These are phyloP conservation scores for Erebia ligea DNA, from an alignment of 2,888 invertebrate species.

Conservation along the genomic window DNA sequence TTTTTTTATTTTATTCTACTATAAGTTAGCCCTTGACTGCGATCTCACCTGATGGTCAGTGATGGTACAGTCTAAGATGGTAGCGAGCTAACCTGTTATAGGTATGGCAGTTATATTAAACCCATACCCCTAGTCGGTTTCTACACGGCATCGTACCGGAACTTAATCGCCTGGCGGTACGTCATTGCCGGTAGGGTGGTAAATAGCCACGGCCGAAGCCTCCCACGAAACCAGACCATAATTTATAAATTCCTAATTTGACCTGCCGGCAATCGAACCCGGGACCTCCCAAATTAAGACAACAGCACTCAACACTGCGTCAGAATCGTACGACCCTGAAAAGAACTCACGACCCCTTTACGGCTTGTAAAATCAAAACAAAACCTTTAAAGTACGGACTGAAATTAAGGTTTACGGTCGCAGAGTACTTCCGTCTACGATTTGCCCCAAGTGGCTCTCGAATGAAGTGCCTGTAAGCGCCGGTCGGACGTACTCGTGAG, in stretches of 20 bases:
- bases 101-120: too few species aligned
- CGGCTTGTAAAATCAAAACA: conserved; percentile 4
- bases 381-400: conserved; percentile 4
- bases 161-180: not conserved
- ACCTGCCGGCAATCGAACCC: too few species aligned
- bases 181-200: not conserved
- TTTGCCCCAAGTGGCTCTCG: not conserved
- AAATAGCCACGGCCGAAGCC: conserved; percentile 1
- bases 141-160: too few species aligned
- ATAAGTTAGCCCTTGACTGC: too few species aligned
- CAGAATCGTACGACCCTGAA: not conserved
- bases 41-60: too few species aligned
- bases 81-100: too few species aligned
- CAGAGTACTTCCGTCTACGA: not conserved
- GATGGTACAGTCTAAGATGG: too few species aligned
- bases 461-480: conserved; percentile 11
- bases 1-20: too few species aligned
- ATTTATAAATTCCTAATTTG: too few species aligned
- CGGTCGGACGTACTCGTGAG: not conserved
- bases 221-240: not conserved
- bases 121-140: too few species aligned
- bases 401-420: conserved; percentile 6
- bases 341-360: not conserved
- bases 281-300: too few species aligned
- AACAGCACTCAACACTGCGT: too few species aligned